These are phyloP conservation scores for Anguilla anguilla DNA, from an alignment of 2,797 vertebrate species.

Conservation along the genomic window DNA sequence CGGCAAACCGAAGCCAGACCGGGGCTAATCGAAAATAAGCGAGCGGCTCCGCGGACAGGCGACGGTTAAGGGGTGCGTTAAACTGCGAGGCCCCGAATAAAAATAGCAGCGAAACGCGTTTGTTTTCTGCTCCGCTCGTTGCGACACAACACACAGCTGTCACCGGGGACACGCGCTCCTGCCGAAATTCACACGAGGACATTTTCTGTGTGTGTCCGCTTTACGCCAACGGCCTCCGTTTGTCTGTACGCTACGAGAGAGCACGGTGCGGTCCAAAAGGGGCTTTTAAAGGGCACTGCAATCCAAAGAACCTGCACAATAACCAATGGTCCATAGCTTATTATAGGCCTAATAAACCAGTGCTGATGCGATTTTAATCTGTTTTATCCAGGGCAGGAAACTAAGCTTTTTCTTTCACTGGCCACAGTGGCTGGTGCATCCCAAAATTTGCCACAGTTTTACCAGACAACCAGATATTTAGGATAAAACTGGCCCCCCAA, in stretches of 20 bases:
- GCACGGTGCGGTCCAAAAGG: background rate
- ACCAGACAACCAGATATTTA: too few species aligned
- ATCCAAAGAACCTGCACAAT: background rate
- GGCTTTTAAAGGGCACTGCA: background rate
- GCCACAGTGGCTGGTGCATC: too few species aligned
- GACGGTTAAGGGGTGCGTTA: background rate
- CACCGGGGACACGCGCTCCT: background rate
- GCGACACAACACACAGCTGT: slow-evolving; percentile 5
- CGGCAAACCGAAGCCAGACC: background rate
- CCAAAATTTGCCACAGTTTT: too few species aligned
- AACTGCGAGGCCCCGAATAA: background rate
- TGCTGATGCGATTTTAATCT: background rate
- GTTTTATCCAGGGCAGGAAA: background rate
- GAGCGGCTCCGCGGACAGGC: background rate
- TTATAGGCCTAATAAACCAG: background rate
- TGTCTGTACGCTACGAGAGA: background rate
- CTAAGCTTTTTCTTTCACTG: too few species aligned
- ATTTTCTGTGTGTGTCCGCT: background rate
- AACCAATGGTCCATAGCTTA: background rate
- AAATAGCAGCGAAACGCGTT: background rate
- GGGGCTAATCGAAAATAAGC: background rate
- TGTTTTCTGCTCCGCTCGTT: background rate
- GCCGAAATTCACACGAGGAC: background rate
- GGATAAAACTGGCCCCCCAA: too few species aligned
- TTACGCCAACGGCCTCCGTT: background rate